Conservation (phyloP, 2,113 vertebrate genomes). For the Trogon melanurus region DNA sequence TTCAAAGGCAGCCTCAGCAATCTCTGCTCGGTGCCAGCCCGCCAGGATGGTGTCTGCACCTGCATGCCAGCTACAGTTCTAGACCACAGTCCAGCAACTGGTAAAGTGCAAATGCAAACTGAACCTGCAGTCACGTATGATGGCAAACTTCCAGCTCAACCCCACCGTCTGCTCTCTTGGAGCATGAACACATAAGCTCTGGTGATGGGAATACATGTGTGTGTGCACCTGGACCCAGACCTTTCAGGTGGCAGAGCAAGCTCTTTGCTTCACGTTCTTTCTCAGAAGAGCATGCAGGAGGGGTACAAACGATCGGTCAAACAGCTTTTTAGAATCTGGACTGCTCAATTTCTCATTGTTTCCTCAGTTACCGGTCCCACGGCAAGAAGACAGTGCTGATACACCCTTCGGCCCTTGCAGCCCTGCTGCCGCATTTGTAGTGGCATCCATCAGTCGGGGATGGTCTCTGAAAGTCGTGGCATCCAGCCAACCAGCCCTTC, state of each 20-base stretch:
- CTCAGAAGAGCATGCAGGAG: not conserved
- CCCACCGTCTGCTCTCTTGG: not conserved
- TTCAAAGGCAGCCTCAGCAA: not conserved
- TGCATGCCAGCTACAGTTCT: not conserved
- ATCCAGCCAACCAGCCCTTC: not conserved
- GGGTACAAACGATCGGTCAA: not conserved
- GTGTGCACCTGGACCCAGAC: not conserved
- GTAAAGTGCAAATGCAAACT: not conserved
- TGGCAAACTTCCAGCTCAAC: not conserved
- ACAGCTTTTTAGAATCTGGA: not conserved
- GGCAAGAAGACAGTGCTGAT: not conserved
- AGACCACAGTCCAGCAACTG: not conserved
- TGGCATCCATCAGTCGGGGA: accelerated
- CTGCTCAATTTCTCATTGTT: accelerated
- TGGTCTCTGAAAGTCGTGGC: not conserved
- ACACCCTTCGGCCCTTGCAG: not conserved
- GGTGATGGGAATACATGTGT: not conserved
- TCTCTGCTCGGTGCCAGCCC: not conserved
- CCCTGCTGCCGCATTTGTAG: not conserved
- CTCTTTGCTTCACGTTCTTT: not conserved
- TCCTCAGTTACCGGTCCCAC: not conserved
- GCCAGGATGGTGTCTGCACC: not conserved
- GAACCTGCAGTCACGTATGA: not conserved
- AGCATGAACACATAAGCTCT: not conserved
- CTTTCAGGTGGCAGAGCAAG: not conserved